Percentiles rank a stretch among this genome's conserved stretches.
Evolutionary conservation across 2,888 invertebrate genomes (phyloP).

Genomic region (Philaethria dido): DNA sequence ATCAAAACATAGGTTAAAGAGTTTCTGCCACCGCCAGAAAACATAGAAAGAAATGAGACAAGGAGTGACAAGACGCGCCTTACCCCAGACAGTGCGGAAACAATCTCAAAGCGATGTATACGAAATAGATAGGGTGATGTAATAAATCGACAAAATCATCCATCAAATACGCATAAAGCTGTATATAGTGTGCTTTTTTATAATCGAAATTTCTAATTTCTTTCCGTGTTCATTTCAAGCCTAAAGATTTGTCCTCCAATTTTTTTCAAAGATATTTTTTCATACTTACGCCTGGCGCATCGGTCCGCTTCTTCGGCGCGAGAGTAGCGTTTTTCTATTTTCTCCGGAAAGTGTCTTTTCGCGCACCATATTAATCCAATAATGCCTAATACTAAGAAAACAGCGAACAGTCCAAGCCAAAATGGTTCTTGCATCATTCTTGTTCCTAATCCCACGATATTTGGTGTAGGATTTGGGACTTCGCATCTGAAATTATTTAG

Average conservation of each 20-base stretch:
- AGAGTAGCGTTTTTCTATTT: constrained; percentile 92
- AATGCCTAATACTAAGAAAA: constrained; percentile 90
- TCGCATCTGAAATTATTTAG: constrained; percentile 83
- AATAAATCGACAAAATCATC: constrained; percentile 19
- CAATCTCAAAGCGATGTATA: constrained; percentile 60
- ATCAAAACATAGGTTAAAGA: constrained; percentile 18
- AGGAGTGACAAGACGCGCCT: constrained; percentile 68
- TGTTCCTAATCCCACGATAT: constrained; percentile 85
- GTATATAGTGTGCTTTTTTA: constrained; percentile 36
- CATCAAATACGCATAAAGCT: constrained; percentile 51
- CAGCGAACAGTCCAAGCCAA: constrained; percentile 94
- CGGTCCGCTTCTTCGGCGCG: constrained; percentile 91
- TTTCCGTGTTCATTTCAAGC: constrained; percentile 47
- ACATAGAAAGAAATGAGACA: constrained; percentile 58
- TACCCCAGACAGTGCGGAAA: constrained; percentile 76
- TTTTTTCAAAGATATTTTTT: neutral
- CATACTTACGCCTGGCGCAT: constrained; percentile 86
- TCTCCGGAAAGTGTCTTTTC: constrained; percentile 93
- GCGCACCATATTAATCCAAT: constrained; percentile 93
- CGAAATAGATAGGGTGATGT: constrained; percentile 32
- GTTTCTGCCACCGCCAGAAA: constrained; percentile 68
- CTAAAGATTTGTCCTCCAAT: constrained; percentile 69
- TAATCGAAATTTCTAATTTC: constrained; percentile 44
- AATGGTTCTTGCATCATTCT: constrained; percentile 94
- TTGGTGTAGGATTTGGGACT: constrained; percentile 84